These are phyloP conservation scores for Melitaea cinxia DNA, from an alignment of 1,140 invertebrate genomes.

Conservation along the genomic window DNA sequence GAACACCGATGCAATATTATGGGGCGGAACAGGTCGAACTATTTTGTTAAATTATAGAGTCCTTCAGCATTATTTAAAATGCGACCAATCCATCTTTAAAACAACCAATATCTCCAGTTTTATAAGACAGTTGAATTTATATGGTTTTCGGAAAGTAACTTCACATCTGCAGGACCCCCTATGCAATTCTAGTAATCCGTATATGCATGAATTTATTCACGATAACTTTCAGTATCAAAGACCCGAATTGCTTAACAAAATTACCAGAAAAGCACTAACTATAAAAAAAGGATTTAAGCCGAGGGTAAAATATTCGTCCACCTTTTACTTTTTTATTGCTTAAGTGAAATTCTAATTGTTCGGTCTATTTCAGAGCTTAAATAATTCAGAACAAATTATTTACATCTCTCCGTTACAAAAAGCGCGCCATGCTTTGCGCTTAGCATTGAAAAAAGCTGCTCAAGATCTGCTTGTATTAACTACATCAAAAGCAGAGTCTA, in stretches of 20 bases:
- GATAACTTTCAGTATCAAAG: conserved; percentile 81
- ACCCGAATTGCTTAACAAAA: conserved; percentile 80
- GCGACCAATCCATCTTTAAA: conserved; percentile 82
- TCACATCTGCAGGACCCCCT: conserved; percentile 82
- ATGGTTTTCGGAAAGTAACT: conserved; percentile 84
- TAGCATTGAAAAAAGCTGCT: conserved; percentile 67
- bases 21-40: conserved; percentile 80
- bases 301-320: conserved; percentile 48
- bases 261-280: conserved; percentile 80
- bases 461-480: conserved; percentile 59
- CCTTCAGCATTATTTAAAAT: conserved; percentile 81
- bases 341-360: conserved; percentile 1
- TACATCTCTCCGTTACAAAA: conserved; percentile 69
- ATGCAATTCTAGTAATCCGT: conserved; percentile 81
- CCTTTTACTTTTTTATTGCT: background rate
- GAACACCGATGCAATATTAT: conserved; percentile 80
- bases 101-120: conserved; percentile 84
- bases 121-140: conserved; percentile 84
- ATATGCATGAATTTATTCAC: conserved; percentile 84
- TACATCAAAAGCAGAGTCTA: conserved; percentile 48
- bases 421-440: conserved; percentile 60
- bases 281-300: conserved; percentile 68
- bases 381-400: conserved; percentile 49
- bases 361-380: conserved; percentile 46
- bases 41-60: conserved; percentile 83